A percentile compares a stretch with the other conserved stretches of the same genome.
phyloP scores from a whole-genome alignment of 2,113 vertebrate genomes.

The Microcebus ravelobensis region DNA sequence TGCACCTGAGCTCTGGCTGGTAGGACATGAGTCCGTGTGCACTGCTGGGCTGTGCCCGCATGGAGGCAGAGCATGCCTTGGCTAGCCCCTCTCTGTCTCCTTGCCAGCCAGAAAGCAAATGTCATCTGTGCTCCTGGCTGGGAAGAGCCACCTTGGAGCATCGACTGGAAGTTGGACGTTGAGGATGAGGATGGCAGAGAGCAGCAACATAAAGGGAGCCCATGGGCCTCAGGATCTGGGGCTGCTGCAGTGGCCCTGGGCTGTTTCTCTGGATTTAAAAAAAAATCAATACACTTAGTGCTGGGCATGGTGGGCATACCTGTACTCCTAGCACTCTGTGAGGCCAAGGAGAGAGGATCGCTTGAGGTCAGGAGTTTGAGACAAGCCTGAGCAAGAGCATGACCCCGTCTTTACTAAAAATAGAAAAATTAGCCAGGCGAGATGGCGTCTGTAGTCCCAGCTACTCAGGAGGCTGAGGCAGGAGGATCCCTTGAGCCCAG shows the following conservation, averaged over 20 bases:
- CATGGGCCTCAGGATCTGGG: not conserved
- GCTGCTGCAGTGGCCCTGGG: not conserved
- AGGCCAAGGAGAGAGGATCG: too few relatives aligned
- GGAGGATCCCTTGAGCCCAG: too few relatives aligned
- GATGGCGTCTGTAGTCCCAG: too few relatives aligned
- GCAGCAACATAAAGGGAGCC: not conserved
- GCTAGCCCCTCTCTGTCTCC: not conserved
- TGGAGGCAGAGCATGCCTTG: not conserved
- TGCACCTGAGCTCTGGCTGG: not conserved
- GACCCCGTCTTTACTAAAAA: too few relatives aligned
- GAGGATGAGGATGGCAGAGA: not conserved
- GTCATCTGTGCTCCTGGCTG: not conserved
- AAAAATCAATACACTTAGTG: not conserved
- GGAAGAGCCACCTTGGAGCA: not conserved
- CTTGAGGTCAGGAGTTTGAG: too few relatives aligned
- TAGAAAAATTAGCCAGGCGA: too few relatives aligned
- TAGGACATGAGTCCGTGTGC: not conserved
- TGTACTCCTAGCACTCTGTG: too few relatives aligned
- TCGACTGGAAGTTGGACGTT: not conserved
- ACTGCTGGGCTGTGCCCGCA: not conserved
- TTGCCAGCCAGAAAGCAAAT: not conserved
- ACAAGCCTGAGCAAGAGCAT: too few relatives aligned
- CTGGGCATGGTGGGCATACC: too few relatives aligned
- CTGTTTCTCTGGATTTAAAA: not conserved
- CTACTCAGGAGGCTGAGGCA: too few relatives aligned